Evolutionary conservation across 2,888 invertebrate species (phyloP).

Genomic region (Malthinus flaveolus): DNA sequence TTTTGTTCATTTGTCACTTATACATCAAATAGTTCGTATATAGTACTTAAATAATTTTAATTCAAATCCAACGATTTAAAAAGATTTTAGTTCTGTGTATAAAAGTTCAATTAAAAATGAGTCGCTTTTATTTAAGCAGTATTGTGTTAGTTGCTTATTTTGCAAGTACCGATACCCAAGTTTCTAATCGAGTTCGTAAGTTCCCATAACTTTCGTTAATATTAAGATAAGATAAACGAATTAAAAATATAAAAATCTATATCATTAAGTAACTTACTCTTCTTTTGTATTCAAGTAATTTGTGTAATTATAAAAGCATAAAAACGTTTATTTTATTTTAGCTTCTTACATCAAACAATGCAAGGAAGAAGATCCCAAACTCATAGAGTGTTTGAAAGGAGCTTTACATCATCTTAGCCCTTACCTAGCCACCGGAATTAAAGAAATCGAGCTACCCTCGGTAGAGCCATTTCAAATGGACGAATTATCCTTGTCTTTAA

Average conservation of each 20-base stretch:
- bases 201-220: neutral
- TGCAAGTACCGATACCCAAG: neutral
- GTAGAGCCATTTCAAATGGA: conserved; percentile 69
- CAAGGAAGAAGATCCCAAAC: conserved; percentile 62
- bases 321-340: conserved; percentile 38
- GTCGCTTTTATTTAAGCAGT: too few relatives aligned
- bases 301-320: too few relatives aligned
- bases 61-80: neutral
- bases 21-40: conserved; percentile 41
- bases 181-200: neutral
- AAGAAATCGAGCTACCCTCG: conserved; percentile 67
- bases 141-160: too few relatives aligned
- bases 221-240: neutral
- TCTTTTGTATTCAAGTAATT: neutral
- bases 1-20: conserved; percentile 39
- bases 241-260: neutral
- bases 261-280: neutral
- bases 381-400: conserved; percentile 61
- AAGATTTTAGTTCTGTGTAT: neutral
- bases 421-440: conserved; percentile 63
- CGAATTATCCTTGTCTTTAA: conserved; percentile 62
- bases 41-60: conserved; percentile 16
- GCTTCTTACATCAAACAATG: conserved; percentile 71
- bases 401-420: conserved; percentile 64
- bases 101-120: too few relatives aligned